These are phyloP conservation scores for Ageneiosus marmoratus DNA, from an alignment of 2,113 vertebrate species.

Conservation along the genomic window DNA sequence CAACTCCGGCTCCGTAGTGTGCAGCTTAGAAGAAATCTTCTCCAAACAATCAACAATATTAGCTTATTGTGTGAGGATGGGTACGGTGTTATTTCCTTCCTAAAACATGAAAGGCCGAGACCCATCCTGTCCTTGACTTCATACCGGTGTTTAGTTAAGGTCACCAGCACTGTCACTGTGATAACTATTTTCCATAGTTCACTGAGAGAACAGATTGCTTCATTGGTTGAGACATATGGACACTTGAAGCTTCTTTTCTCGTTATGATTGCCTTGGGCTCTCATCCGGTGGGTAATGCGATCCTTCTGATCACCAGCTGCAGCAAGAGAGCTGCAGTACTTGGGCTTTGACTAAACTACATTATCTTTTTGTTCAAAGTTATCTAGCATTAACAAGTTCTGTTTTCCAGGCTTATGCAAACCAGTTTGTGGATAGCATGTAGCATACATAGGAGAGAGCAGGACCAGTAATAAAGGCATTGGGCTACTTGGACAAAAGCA, in stretches of 20 bases:
- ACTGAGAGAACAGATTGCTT: slow-evolving; percentile 48
- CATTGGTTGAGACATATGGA: slow-evolving; percentile 47
- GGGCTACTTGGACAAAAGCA: neutral
- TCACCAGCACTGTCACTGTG: slow-evolving; percentile 34
- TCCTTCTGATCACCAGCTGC: slow-evolving; percentile 47
- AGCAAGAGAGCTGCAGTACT: slow-evolving; percentile 3
- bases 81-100: slow-evolving; percentile 50
- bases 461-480: neutral
- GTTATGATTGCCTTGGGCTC: slow-evolving; percentile 37
- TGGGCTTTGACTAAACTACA: neutral
- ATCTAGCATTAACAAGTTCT: neutral
- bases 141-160: slow-evolving; percentile 46
- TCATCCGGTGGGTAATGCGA: slow-evolving; percentile 43
- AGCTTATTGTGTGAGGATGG: neutral
- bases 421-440: neutral
- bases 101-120: slow-evolving; percentile 38
- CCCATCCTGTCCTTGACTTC: slow-evolving; percentile 38
- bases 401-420: neutral
- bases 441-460: neutral
- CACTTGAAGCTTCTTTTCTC: slow-evolving; percentile 28
- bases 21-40: slow-evolving; percentile 9
- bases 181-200: slow-evolving; percentile 24
- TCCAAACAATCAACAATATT: slow-evolving; percentile 32
- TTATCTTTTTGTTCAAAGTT: neutral
- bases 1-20: slow-evolving; percentile 10